Evolutionary conservation across 1,140 invertebrate genomes (phyloP).

Genomic region (Drosophila serrata): DNA sequence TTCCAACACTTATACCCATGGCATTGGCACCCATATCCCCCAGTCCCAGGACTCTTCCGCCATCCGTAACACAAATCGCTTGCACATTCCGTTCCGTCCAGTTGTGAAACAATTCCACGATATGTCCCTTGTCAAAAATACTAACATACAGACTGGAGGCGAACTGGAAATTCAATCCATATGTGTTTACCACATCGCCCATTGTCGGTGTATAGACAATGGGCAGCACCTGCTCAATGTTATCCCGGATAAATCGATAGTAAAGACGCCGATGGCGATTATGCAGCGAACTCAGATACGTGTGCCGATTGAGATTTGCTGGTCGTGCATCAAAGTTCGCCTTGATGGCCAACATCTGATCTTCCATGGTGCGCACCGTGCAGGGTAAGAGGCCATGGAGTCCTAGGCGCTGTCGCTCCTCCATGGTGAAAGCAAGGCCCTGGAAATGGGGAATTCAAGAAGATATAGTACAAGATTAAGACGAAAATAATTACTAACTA

Average conservation of each 20-base stretch:
- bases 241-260: slow-evolving; percentile 95
- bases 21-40: slow-evolving; percentile 97
- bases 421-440: slow-evolving; percentile 49
- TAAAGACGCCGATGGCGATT: slow-evolving; percentile 97
- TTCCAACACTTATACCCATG: slow-evolving; percentile 98
- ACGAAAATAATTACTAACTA: not conserved
- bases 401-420: slow-evolving; percentile 47
- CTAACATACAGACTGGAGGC: slow-evolving; percentile 98
- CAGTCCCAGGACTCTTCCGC: slow-evolving; percentile 96
- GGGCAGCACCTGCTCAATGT: slow-evolving; percentile 95
- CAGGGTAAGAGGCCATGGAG: slow-evolving; percentile 94
- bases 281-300: slow-evolving; percentile 92
- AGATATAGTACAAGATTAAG: not conserved
- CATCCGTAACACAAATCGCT: slow-evolving; percentile 97
- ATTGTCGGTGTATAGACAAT: slow-evolving; percentile 71
- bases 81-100: slow-evolving; percentile 89
- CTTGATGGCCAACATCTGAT: slow-evolving; percentile 92
- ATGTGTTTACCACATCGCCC: slow-evolving; percentile 91
- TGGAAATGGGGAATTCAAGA: not conserved
- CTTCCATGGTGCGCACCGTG: slow-evolving; percentile 93
- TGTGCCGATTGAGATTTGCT: slow-evolving; percentile 93
- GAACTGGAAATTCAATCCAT: slow-evolving; percentile 54
- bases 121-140: slow-evolving; percentile 97
- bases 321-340: slow-evolving; percentile 91
- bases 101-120: slow-evolving; percentile 90